These are phyloP conservation scores for Hylaea fasciaria DNA, from an alignment of 2,888 invertebrate genomes.

Conservation along the genomic window DNA sequence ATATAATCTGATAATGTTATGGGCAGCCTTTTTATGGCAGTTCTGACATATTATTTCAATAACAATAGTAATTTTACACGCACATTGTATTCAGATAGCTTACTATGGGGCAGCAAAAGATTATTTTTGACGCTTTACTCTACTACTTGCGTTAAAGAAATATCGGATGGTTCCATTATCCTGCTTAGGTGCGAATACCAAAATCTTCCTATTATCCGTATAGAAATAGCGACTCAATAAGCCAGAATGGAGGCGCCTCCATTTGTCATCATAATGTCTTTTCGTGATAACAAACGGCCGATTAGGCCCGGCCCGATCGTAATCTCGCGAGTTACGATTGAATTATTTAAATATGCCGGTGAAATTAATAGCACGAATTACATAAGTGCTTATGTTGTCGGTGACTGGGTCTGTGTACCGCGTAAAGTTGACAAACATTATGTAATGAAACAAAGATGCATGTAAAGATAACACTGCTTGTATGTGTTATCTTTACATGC, in stretches of 20 bases:
- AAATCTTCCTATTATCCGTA: constrained; percentile 13
- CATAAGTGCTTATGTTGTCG: constrained; percentile 6
- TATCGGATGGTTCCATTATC: neutral
- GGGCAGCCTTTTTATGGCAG: neutral
- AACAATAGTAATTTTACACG: too few relatives aligned
- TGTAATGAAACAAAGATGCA: neutral
- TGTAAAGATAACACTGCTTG: too few relatives aligned
- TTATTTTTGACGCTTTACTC: too few relatives aligned
- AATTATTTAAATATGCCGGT: constrained; percentile 34
- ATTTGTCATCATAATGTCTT: constrained; percentile 34
- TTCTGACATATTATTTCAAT: neutral
- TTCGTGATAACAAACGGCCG: constrained; percentile 32
- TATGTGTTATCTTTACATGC: too few relatives aligned
- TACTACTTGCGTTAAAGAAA: neutral
- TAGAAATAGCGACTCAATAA: constrained; percentile 29
- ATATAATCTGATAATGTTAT: too few relatives aligned
- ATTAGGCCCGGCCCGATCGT: constrained; percentile 27
- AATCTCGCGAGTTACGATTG: constrained; percentile 31
- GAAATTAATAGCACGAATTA: constrained; percentile 24
- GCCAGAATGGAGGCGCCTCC: constrained; percentile 21
- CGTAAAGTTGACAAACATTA: neutral
- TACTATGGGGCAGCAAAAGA: too few relatives aligned
- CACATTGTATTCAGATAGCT: too few relatives aligned
- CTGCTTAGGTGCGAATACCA: constrained; percentile 4
- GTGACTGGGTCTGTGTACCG: constrained; percentile 2